These are phyloP conservation scores for Brachyalestes nurse DNA, from an alignment of 2,797 vertebrate genomes.

Conservation along the genomic window DNA sequence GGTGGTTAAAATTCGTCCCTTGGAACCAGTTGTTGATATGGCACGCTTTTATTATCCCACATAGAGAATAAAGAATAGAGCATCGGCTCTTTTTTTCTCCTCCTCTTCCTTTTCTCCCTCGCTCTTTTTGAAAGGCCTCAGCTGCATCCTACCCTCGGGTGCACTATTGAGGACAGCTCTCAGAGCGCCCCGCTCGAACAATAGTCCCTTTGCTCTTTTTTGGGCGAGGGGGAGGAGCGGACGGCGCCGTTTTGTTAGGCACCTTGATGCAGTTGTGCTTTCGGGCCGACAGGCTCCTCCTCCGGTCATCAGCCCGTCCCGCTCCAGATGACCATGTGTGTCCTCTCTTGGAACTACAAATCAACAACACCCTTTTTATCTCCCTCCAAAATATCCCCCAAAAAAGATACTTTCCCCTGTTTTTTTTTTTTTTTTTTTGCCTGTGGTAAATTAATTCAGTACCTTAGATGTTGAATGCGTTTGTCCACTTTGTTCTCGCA, in stretches of 20 bases:
- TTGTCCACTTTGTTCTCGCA: constrained; percentile 79
- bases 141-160: constrained; percentile 54
- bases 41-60: constrained; percentile 53
- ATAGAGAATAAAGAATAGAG: constrained; percentile 48
- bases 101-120: not conserved
- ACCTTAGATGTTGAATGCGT: constrained; percentile 81
- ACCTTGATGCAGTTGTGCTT: constrained; percentile 20
- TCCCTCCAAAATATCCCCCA: constrained; percentile 72
- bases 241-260: constrained; percentile 24
- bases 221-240: not conserved
- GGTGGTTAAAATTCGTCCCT: constrained; percentile 46
- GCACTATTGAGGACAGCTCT: constrained; percentile 55
- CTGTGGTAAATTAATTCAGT: constrained; percentile 70
- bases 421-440: constrained; percentile 39
- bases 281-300: constrained; percentile 35
- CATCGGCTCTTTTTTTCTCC: constrained; percentile 22
- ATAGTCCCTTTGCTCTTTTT: constrained; percentile 72
- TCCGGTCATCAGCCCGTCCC: constrained; percentile 14
- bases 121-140: constrained; percentile 56
- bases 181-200: constrained; percentile 66
- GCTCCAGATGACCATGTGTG: constrained; percentile 47
- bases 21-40: constrained; percentile 52
- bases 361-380: constrained; percentile 76
- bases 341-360: constrained; percentile 53
- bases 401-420: constrained; percentile 63